phyloP scores from a whole-genome alignment of 2,888 invertebrate genomes.

The Ormyrus nitidulus region DNA sequence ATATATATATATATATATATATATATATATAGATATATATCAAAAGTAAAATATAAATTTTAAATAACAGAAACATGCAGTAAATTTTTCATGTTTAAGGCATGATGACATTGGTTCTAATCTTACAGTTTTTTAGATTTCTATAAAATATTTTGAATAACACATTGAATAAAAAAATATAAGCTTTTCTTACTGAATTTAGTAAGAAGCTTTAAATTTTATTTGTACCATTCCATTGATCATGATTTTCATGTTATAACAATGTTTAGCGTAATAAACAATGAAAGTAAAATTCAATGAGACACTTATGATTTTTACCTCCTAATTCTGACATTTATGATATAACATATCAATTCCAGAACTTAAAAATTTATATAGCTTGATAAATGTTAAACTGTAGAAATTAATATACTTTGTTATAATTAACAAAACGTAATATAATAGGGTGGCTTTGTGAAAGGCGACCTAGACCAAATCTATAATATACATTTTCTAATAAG shows the following conservation, averaged over 20 bases:
- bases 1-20: no score
- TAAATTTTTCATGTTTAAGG: conserved; percentile 10
- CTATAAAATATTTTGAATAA: conserved; percentile 31
- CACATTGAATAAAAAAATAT: conserved; percentile 54
- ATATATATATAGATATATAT: no score
- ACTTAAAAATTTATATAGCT: conserved; percentile 7
- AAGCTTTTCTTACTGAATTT: conserved; percentile 39
- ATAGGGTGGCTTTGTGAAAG: conserved; percentile 52
- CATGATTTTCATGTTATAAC: conserved; percentile 38
- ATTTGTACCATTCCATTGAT: conserved; percentile 52
- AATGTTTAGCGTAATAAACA: conserved; percentile 33
- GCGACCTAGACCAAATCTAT: conserved; percentile 47
- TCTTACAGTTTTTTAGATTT: conserved; percentile 35
- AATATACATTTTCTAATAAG: conserved; percentile 52
- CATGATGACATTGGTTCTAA: conserved; percentile 27
- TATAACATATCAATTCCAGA: conserved; percentile 20
- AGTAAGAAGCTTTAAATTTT: conserved; percentile 41
- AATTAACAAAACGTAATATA: conserved; percentile 43
- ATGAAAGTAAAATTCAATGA: conserved; percentile 42
- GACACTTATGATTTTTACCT: conserved; percentile 39
- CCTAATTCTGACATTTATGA: conserved; percentile 8
- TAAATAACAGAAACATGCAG: neutral
- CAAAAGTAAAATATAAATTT: no score
- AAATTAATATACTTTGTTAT: conserved; percentile 53
- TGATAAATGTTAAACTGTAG: conserved; percentile 47